Percentiles rank a stretch among this genome's conserved stretches.
Conservation (phyloP, 2,113 vertebrate species). For the Proteles cristata region DNA sequence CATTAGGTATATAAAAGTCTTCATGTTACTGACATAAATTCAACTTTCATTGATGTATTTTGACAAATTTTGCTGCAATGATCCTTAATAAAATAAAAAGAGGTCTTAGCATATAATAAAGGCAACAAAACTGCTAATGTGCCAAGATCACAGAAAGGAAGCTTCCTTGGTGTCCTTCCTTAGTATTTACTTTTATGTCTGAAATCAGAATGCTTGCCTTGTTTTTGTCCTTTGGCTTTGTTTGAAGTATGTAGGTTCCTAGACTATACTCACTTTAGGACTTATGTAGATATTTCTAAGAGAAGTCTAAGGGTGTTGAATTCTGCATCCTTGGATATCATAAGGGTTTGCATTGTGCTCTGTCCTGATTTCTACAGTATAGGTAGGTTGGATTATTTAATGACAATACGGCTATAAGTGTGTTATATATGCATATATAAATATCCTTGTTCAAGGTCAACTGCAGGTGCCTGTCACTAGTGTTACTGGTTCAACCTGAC, state of each 20-base stretch:
- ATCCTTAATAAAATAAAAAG: constrained; percentile 13
- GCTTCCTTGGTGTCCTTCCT: background rate
- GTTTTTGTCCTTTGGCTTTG: background rate
- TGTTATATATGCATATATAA: background rate
- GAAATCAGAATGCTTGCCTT: constrained; percentile 25
- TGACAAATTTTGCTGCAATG: background rate
- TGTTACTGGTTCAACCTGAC: constrained; percentile 27
- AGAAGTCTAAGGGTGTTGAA: constrained; percentile 73
- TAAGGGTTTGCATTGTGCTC: constrained; percentile 75
- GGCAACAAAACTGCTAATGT: background rate
- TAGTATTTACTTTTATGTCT: background rate
- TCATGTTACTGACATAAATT: background rate
- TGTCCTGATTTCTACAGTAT: constrained; percentile 74
- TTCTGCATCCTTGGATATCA: constrained; percentile 64
- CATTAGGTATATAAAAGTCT: background rate
- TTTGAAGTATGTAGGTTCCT: constrained; percentile 67
- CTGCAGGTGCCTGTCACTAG: background rate
- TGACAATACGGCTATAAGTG: background rate
- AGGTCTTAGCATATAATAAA: background rate
- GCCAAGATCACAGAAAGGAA: background rate
- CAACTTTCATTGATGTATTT: constrained; percentile 27
- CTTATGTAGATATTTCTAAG: constrained; percentile 78
- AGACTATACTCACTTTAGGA: constrained; percentile 76
- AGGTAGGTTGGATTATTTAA: background rate
- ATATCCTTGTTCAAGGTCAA: background rate